Evolutionary conservation across 2,888 invertebrate genomes (phyloP).

Genomic region (Drosophila emarginata): DNA sequence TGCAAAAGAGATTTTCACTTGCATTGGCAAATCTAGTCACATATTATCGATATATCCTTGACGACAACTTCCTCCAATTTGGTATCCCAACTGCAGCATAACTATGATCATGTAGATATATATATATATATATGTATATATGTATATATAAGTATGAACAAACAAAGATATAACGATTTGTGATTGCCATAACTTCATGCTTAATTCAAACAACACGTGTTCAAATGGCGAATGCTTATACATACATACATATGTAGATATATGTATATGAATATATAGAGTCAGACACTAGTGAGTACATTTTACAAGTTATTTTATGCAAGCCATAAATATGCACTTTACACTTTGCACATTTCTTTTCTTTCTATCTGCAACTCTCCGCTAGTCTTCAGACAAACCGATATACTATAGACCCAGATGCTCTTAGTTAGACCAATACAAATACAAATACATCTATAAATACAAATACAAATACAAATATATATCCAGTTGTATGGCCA

Average conservation of each 20-base stretch:
- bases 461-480: conserved; percentile 21
- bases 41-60: conserved; percentile 59
- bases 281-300: conserved; percentile 58
- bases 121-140: conserved; percentile 6
- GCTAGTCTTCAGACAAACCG: conserved; percentile 7
- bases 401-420: conserved; percentile 65
- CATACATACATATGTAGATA: conserved; percentile 5
- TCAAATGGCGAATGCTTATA: conserved; percentile 44
- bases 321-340: conserved; percentile 78
- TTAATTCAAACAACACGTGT: conserved; percentile 56
- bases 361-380: conserved; percentile 10
- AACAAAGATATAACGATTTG: conserved; percentile 42
- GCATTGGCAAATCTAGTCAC: conserved; percentile 43
- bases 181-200: conserved; percentile 64
- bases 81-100: conserved; percentile 22
- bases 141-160: no score
- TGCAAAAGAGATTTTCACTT: conserved; percentile 16
- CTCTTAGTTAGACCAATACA: conserved; percentile 72
- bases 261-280: conserved; percentile 8
- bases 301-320: conserved; percentile 77
- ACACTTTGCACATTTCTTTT: conserved; percentile 72
- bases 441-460: conserved; percentile 14
- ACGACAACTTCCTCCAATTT: conserved; percentile 65
- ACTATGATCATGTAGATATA: conserved; percentile 39
- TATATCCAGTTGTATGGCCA: conserved; percentile 22